These are phyloP conservation scores for Malacoctenus gilli DNA, from an alignment of 2,797 vertebrate species.

Conservation along the genomic window DNA sequence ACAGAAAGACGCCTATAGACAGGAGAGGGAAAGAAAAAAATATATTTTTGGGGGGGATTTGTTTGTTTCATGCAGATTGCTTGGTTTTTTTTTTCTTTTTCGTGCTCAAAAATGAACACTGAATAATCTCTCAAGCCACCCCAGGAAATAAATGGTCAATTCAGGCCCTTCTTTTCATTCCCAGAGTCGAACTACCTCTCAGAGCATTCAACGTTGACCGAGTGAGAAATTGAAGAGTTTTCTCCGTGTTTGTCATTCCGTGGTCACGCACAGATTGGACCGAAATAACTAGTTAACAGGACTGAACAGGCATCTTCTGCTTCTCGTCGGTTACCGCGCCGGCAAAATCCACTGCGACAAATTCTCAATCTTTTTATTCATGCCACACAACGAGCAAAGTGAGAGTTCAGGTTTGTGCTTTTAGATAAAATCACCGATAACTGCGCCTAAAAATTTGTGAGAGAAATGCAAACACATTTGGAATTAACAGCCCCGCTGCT, in stretches of 20 bases:
- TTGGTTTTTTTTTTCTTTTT: too few relatives aligned
- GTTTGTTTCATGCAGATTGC: constrained; percentile 31
- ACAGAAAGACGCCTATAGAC: constrained; percentile 37
- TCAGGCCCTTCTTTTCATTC: constrained; percentile 13
- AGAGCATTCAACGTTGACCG: constrained; percentile 14
- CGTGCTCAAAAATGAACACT: constrained; percentile 48
- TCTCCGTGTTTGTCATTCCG: constrained; percentile 14
- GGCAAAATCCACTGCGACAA: background rate
- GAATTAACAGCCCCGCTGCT: constrained; percentile 3
- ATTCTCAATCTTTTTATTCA: too few relatives aligned
- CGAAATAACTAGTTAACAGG: constrained; percentile 9
- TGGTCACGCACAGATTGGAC: constrained; percentile 1
- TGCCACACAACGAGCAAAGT: too few relatives aligned
- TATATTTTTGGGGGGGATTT: constrained; percentile 18
- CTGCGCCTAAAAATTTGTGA: constrained; percentile 8
- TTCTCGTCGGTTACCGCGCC: constrained; percentile 5
- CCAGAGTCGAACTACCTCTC: constrained; percentile 4
- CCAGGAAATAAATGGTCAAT: constrained; percentile 17
- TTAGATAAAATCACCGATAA: constrained; percentile 27
- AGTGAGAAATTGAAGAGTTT: constrained; percentile 11
- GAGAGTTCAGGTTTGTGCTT: constrained; percentile 9
- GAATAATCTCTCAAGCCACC: constrained; percentile 32
- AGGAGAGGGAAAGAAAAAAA: constrained; percentile 23
- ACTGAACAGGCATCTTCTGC: constrained; percentile 4
- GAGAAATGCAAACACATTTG: constrained; percentile 15